Percentiles rank a stretch among this genome's conserved stretches.
Conservation (phyloP, 2,113 vertebrate species). For the Macrotis lagotis region DNA sequence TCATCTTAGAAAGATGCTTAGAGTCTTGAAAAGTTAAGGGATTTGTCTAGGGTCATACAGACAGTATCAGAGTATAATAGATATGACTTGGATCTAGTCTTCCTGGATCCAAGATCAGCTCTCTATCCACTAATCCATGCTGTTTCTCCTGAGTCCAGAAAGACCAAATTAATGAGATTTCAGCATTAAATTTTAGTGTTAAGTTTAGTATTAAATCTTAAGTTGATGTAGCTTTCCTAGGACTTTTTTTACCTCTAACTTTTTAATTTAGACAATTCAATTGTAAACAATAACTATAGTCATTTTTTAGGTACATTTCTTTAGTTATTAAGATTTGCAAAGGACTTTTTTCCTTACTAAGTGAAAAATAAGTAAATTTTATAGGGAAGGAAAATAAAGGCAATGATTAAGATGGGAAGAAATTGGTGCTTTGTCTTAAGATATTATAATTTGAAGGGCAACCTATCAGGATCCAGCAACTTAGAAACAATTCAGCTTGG, state of each 20-base stretch:
- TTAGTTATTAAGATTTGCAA: neutral
- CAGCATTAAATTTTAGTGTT: no score
- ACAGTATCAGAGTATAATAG: neutral
- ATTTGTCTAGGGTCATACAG: neutral
- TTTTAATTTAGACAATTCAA: neutral
- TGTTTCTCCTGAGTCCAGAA: neutral
- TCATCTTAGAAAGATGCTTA: neutral
- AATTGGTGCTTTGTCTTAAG: neutral
- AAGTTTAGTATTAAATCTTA: neutral
- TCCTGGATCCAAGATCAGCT: neutral
- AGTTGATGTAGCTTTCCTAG: neutral
- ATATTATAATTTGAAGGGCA: neutral
- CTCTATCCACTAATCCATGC: neutral
- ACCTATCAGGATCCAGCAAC: neutral
- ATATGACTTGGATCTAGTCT: neutral
- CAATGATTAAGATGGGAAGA: neutral
- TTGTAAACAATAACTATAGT: neutral
- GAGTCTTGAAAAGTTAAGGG: neutral
- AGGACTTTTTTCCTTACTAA: neutral
- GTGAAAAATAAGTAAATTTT: neutral
- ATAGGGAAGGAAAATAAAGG: neutral
- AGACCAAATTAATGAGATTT: neutral
- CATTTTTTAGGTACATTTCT: no score
- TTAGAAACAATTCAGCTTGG: neutral
- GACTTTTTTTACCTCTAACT: neutral